A percentile compares a stretch with the other conserved stretches of the same genome.
phyloP scores from a whole-genome alignment of 2,888 invertebrate genomes.

The Dryobotodes eremita region DNA sequence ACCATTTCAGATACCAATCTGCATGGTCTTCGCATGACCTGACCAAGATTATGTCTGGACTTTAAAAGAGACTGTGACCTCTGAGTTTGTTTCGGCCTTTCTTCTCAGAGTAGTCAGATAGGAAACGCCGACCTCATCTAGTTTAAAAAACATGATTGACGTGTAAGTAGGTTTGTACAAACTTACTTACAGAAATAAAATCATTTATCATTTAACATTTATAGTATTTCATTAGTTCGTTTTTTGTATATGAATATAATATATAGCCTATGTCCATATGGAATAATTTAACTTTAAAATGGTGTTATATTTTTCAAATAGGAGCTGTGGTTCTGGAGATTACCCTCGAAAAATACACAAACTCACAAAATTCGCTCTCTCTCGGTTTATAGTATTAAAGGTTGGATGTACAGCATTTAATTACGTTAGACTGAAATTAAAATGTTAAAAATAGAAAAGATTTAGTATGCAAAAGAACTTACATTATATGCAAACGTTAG shows the following conservation, averaged over 20 bases:
- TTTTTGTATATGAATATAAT: not conserved
- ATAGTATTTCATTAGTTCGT: not conserved
- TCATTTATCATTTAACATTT: too few relatives aligned
- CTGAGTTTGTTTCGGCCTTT: too few relatives aligned
- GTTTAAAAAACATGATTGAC: too few relatives aligned
- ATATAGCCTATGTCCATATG: not conserved
- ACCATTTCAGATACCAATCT: too few relatives aligned
- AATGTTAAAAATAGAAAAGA: not conserved
- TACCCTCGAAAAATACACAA: not conserved
- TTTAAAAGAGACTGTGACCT: too few relatives aligned
- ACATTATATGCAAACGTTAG: constrained; percentile 13
- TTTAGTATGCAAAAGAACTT: constrained; percentile 8
- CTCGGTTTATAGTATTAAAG: not conserved
- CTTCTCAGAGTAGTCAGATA: too few relatives aligned
- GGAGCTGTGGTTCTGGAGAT: not conserved
- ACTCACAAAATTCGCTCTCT: not conserved
- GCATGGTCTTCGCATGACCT: too few relatives aligned
- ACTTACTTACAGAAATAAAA: too few relatives aligned
- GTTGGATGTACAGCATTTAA: not conserved
- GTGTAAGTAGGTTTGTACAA: too few relatives aligned
- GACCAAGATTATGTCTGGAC: too few relatives aligned
- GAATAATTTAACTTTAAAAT: not conserved
- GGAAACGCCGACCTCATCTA: too few relatives aligned
- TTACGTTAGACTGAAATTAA: not conserved
- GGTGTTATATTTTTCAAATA: not conserved